Percentiles rank a stretch among this genome's conserved stretches.
Conservation (phyloP, 2,888 invertebrate genomes). For the Philaethria dido region DNA sequence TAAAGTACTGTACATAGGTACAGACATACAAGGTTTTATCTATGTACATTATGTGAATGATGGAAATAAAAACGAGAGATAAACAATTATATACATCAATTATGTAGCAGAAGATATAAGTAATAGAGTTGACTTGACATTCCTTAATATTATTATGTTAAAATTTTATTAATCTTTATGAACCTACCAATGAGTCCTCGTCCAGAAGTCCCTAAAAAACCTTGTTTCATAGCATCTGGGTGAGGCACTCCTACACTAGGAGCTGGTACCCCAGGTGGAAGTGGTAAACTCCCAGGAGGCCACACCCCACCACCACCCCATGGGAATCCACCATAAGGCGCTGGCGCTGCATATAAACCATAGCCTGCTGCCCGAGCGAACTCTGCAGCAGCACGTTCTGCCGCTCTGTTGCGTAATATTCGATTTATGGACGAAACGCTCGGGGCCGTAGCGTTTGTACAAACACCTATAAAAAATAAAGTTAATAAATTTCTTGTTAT, state of each 20-base stretch:
- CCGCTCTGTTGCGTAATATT: conserved; percentile 97
- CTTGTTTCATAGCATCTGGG: conserved; percentile 79
- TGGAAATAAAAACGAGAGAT: too few relatives aligned
- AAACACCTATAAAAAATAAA: conserved; percentile 88
- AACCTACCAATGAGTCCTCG: conserved; percentile 70
- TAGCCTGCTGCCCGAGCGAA: conserved; percentile 96
- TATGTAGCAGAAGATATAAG: not conserved
- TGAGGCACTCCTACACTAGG: conserved; percentile 73
- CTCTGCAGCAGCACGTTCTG: conserved; percentile 97
- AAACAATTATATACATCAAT: too few relatives aligned
- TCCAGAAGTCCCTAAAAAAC: conserved; percentile 66
- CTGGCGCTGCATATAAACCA: conserved; percentile 91
- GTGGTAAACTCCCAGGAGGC: conserved; percentile 84
- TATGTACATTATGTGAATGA: too few relatives aligned
- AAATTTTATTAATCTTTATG: not conserved
- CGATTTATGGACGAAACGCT: conserved; percentile 98
- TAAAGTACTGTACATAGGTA: too few relatives aligned
- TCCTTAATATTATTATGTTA: not conserved
- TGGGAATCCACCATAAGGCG: conserved; percentile 86
- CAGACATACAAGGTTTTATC: too few relatives aligned
- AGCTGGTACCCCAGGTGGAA: conserved; percentile 77
- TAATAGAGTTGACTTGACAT: not conserved
- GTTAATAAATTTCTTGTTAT: not conserved
- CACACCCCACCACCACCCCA: conserved; percentile 78
- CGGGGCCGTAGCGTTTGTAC: conserved; percentile 97